Evolutionary conservation across 2,113 vertebrate genomes (phyloP), one percentile per base, ranked within the genome.

Genomic region (Condylura cristata): DNA sequence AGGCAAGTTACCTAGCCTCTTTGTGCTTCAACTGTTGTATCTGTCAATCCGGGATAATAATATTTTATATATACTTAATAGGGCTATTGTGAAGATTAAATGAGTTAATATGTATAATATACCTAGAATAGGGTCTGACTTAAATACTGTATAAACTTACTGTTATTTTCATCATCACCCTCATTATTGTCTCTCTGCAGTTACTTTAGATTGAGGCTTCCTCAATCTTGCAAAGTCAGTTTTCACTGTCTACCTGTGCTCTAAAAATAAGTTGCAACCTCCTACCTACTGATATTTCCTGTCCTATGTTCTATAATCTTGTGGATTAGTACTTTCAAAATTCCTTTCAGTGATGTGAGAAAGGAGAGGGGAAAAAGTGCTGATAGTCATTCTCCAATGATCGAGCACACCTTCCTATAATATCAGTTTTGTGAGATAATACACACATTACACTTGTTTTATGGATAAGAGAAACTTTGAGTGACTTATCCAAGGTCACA

Each of bases 31-130:
- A 63, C 71, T 71, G 22, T 71, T 39, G 24, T 79, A 91, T 79
- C 46, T 91, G 91, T 95, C 46, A 71, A 56, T 56, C 16, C 66
- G 18, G 13, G n/a, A 58, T 83, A 72, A 88, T 90, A 44, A 87
- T 39, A 68, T n/a, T 91, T 63, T 72, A 56, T 79, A 22, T 60
- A 68, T 32, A 71, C n/a, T 80, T 80, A 66, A 82, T 90, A 53
- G 48, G 32, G n/a, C 53, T 65, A 5, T 44, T 63, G 22, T 39
- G 44, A 89, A 58, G 70, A 68, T 74, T 72, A 72, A 86, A 32
- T 94, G 48, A 85, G 56, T 46, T 85, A 71, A 53, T 95, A 39
- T 34, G 66, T 89, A 14, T 85, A 51, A 66, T 61, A 48, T 86
- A 86, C 74, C 48, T 81, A 61, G 26, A 72, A 48, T 32, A 65